Evolutionary conservation across 2,888 invertebrate species (phyloP).

Genomic region (Cerastoderma edule): DNA sequence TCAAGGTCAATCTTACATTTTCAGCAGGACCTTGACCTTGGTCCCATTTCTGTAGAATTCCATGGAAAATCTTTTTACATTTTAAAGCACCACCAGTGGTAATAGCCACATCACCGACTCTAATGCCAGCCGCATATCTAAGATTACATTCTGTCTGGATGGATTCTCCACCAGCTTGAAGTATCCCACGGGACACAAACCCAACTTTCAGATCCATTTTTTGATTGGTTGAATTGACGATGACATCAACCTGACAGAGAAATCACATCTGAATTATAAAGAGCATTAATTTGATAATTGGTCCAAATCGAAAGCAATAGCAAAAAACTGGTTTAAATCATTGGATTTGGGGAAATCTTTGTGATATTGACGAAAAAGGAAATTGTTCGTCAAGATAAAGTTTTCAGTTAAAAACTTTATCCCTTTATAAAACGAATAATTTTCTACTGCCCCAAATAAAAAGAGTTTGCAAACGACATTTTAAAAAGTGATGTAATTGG

Average conservation of each 20-base stretch:
- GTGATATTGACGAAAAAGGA: too few relatives aligned
- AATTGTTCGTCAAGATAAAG: too few relatives aligned
- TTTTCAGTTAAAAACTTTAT: too few relatives aligned
- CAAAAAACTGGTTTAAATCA: too few relatives aligned
- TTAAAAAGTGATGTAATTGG: too few relatives aligned
- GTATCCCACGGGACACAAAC: conserved; percentile 30
- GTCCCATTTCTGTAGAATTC: conserved; percentile 39
- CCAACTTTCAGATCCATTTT: conserved; percentile 31
- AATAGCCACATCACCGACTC: conserved; percentile 36
- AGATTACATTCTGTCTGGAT: conserved; percentile 24
- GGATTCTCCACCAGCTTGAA: conserved; percentile 32
- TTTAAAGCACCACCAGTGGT: conserved; percentile 53
- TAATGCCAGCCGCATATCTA: conserved; percentile 44
- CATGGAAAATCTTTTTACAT: conserved; percentile 50
- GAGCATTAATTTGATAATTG: too few relatives aligned
- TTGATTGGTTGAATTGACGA: conserved; percentile 49
- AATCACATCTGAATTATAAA: too few relatives aligned
- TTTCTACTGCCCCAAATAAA: too few relatives aligned
- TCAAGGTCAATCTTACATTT: conserved; percentile 31
- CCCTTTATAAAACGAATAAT: too few relatives aligned
- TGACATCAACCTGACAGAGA: conserved; percentile 43
- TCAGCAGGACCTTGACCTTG: conserved; percentile 38
- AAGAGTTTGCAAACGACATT: too few relatives aligned
- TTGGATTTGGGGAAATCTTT: too few relatives aligned
- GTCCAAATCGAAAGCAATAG: too few relatives aligned